Base-by-base conservation (phyloP, 1,140 invertebrate genomes). In the Penaeus chinensis region DNA sequence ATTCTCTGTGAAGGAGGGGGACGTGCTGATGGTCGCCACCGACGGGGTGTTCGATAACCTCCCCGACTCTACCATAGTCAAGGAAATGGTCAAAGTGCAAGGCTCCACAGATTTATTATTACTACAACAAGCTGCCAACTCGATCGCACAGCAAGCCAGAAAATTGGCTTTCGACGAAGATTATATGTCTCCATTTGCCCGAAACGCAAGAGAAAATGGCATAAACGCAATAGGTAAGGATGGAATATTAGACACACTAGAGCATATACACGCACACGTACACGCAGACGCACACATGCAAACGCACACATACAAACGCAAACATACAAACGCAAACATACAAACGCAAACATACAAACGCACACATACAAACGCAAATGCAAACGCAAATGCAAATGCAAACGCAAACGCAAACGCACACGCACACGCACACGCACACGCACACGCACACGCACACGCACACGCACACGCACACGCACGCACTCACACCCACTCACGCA, bases 21-120 rank as follows among this genome's bases (percentile, higher is more conserved):
- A 99, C 93, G 96, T 99, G 62, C 97, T 99, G n/a, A 93, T 99
- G 54, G 94, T 99, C 63, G 98, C 98, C 62, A 99, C 98, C 3
- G 98, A 99, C 93, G 98, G 98, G 74, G 96, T 99, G 32, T 99
- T 99, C 93, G 98, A 99, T 93, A 99, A 99, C 93, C 95, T 99
- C 90, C 97, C 97, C 87, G 97, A 98, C 91, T 95, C 95, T 87
- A 94, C 98, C 91, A 95, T 99, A 91, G 92, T 98, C 82, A 95
- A 95, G 22, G 96, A 97, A 93, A 94, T 98, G 92, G 92, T 93
- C 62, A 89, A 85, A 37, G 91, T 94, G 82, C 94, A 95, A 91
- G 95, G 95, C 11, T 95, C 95, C 91, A 93, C 93, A 54, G 95
- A 96, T 93, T 94, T 95, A 69, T 93, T 94, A 71, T 94, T 94